Evolutionary conservation across 2,113 vertebrate species (phyloP).

Genomic region (Dipodomys ordii): DNA sequence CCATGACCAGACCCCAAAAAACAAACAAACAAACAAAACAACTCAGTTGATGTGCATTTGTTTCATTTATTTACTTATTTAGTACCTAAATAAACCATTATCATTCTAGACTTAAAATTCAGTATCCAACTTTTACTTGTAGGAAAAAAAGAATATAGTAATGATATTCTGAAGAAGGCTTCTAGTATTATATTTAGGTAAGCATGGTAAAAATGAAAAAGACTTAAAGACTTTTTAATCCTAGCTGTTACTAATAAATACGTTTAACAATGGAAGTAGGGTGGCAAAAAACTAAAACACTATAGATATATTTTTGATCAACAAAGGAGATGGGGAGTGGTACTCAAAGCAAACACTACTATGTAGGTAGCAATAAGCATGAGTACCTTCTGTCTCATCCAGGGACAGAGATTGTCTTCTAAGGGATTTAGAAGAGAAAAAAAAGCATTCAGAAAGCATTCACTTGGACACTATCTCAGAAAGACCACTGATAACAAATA

Average conservation of each 20-base stretch:
- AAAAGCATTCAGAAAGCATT: background rate
- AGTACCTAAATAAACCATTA: background rate
- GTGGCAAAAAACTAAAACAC: background rate
- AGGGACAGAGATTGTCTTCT: background rate
- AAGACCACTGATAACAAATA: background rate
- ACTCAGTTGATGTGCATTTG: background rate
- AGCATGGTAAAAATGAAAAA: background rate
- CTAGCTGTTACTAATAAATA: background rate
- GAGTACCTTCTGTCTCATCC: background rate
- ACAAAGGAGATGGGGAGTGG: fast-evolving
- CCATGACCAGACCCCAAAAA: no score
- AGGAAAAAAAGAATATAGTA: background rate
- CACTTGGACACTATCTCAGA: background rate
- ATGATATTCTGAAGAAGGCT: background rate
- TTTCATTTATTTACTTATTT: background rate
- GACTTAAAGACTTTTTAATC: background rate
- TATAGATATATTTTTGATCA: background rate
- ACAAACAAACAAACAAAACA: no score
- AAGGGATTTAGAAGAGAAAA: no score
- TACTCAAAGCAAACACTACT: background rate
- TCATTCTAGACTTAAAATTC: background rate
- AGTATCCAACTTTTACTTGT: background rate
- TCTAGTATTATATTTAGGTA: background rate
- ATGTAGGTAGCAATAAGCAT: background rate
- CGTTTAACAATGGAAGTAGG: background rate